These are phyloP conservation scores for Anagrus nilaparvatae DNA, from an alignment of 1,140 invertebrate species.

Conservation along the genomic window DNA sequence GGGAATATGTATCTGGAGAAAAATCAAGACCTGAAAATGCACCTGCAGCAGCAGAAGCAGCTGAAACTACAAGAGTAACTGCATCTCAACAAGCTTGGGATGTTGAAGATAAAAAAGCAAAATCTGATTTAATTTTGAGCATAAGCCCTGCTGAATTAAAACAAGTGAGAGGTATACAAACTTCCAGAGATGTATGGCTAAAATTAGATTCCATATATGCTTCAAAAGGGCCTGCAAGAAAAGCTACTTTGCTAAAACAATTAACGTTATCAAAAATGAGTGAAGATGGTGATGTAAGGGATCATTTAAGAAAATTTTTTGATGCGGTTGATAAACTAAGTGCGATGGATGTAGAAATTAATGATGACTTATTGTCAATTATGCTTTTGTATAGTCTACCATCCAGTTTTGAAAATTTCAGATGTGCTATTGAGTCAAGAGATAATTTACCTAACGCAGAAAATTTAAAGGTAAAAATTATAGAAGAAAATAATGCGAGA, in stretches of 20 bases:
- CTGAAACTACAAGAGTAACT: neutral
- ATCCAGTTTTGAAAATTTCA: neutral
- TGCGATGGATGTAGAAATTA: neutral
- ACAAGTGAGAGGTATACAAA: constrained; percentile 7
- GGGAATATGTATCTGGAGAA: constrained; percentile 9
- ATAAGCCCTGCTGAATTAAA: constrained; percentile 16
- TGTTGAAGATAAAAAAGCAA: constrained; percentile 14
- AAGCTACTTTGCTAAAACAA: neutral
- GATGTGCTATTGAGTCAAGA: neutral
- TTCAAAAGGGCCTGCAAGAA: neutral
- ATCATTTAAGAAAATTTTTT: neutral
- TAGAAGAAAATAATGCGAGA: neutral
- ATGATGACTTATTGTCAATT: neutral
- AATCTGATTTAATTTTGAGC: constrained; percentile 18
- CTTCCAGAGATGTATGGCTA: neutral
- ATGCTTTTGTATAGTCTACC: neutral
- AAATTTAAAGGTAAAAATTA: neutral
- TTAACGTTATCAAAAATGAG: neutral
- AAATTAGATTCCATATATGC: neutral
- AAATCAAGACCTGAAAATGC: constrained; percentile 6
- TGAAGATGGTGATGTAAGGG: neutral
- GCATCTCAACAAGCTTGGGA: constrained; percentile 4
- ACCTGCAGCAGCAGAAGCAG: neutral
- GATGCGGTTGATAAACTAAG: neutral
- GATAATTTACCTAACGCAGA: neutral